These are phyloP conservation scores for Drosophila erecta DNA, from an alignment of 1,140 invertebrate genomes.

Conservation along the genomic window DNA sequence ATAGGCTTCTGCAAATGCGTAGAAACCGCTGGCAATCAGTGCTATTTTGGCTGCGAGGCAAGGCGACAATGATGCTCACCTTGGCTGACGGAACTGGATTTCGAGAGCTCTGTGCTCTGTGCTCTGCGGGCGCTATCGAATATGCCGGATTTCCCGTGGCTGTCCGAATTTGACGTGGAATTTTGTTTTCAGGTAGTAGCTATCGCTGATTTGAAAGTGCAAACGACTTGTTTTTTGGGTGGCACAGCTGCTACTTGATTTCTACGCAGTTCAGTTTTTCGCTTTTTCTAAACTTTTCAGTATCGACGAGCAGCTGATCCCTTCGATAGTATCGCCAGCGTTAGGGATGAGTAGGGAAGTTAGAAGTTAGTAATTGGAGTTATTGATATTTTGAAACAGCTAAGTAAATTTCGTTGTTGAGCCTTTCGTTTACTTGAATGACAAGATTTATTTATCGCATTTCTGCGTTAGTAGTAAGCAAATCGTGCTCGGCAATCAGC, in stretches of 20 bases:
- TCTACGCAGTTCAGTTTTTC: conserved; percentile 8
- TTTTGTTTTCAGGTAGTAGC: conserved; percentile 13
- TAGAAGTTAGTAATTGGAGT: background rate
- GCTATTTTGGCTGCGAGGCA: conserved; percentile 1
- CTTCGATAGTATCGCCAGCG: background rate
- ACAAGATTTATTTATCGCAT: no score
- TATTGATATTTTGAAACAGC: background rate
- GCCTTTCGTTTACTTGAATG: no score
- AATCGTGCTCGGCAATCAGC: background rate
- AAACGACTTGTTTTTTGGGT: background rate
- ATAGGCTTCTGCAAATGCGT: conserved; percentile 42
- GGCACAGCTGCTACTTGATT: background rate
- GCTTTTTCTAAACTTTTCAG: background rate
- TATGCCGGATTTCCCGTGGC: conserved; percentile 1
- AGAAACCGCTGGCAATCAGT: conserved; percentile 41
- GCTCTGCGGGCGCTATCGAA: background rate
- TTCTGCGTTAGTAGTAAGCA: no score
- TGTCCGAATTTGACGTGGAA: conserved; percentile 6
- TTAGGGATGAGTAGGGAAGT: background rate
- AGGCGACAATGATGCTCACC: conserved; percentile 9
- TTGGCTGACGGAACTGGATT: conserved; percentile 9
- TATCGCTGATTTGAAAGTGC: background rate
- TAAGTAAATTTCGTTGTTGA: no score
- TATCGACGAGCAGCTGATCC: conserved; percentile 3
- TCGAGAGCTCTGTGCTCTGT: background rate